phyloP scores from a whole-genome alignment of 1,140 invertebrate genomes.

The Drosophila seguyi region DNA sequence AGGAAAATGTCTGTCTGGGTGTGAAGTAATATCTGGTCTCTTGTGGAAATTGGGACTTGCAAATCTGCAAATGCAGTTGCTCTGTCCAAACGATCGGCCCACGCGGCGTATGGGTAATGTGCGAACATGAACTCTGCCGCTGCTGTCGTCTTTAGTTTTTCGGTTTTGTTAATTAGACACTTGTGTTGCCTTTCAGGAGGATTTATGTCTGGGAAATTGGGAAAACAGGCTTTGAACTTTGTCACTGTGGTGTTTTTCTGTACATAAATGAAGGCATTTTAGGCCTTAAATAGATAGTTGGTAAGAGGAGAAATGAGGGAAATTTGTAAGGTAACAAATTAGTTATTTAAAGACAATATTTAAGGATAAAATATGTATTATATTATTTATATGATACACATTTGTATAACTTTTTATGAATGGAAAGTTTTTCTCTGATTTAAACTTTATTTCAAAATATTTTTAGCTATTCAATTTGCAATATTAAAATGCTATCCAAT shows the following conservation, averaged over 20 bases:
- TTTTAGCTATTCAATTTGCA: neutral
- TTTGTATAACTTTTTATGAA: neutral
- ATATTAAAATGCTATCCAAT: neutral
- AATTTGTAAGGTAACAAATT: neutral
- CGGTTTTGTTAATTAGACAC: slow-evolving; percentile 36
- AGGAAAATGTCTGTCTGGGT: slow-evolving; percentile 61
- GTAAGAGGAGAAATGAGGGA: neutral
- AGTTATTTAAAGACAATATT: neutral
- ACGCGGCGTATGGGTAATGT: slow-evolving; percentile 62
- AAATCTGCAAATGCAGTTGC: slow-evolving; percentile 61
- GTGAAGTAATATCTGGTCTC: slow-evolving; percentile 64
- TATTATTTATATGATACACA: neutral
- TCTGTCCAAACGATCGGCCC: slow-evolving; percentile 1
- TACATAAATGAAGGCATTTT: neutral
- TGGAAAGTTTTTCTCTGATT: neutral
- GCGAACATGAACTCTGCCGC: slow-evolving; percentile 5
- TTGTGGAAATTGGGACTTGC: slow-evolving; percentile 72
- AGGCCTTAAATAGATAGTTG: too few relatives aligned
- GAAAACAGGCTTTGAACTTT: slow-evolving; percentile 17
- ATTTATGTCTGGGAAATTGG: slow-evolving; percentile 58
- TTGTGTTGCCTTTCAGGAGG: slow-evolving; percentile 31
- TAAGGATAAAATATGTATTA: neutral
- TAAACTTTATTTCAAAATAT: neutral
- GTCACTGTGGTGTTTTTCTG: neutral
- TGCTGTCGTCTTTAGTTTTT: slow-evolving; percentile 25